Base-by-base conservation (phyloP, 1,140 invertebrate genomes). In the Listronotus oregonensis region DNA sequence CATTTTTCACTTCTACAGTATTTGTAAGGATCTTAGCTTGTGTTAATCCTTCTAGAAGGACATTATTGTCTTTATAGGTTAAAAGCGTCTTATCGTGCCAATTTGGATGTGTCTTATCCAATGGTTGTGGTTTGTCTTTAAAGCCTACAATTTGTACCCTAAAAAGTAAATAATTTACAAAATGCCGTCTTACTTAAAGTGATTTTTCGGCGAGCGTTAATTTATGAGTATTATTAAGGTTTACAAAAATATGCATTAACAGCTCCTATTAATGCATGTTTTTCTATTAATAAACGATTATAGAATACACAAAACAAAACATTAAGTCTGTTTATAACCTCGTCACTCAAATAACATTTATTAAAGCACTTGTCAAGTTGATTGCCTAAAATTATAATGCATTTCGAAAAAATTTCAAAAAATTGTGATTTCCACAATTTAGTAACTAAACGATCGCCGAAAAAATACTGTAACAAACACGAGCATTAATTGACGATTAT, bases 1-100 rank as follows among this genome's bases (percentile, higher is more conserved):
- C 82, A 43, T 85, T 75, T 66, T 86, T 76, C 37, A 91, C 77
- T 76, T 85, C 78, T 14, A 93, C 77, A 12, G 89, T 86, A 74
- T 93, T 93, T n/a, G 89, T 90, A 6, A 94, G 77, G 15, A 87
- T 76, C 80, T 86, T 83, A 12, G 90, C 90, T 82, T 94, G 91
- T 0, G 80, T 71, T 32, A 90, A 68, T 10, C 91, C 91, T 77
- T 88, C 85, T 44, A 92, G 72, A 5, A 93, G 77, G 17, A 91
- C 84, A 81, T 85, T 86, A 60, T 81, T 77, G 64, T 87, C 83
- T 60, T 80, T 81, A 70, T 86, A 85, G 0, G 82, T 79, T 31
- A 86, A 81, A 71, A 88, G 87, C 7, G 80, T 77, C 57, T 71
- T 80, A 32, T 85, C 78, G 68, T 91, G 84, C 81, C 85, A 90